phyloP scores from a whole-genome alignment of 1,140 invertebrate species.

The Proales similis region DNA sequence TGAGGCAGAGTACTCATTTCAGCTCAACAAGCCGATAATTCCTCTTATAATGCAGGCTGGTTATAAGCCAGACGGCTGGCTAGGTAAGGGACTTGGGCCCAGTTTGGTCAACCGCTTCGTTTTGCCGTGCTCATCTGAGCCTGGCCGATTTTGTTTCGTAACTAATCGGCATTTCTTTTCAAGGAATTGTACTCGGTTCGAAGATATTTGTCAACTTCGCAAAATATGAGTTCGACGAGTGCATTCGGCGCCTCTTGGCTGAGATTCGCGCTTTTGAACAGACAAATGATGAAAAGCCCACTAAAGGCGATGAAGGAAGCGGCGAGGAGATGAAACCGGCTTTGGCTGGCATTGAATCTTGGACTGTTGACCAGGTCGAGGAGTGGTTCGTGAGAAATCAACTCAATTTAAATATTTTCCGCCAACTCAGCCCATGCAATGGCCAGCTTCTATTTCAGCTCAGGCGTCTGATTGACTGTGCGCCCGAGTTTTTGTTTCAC shows the following conservation, averaged over 20 bases:
- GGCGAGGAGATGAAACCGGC: too few relatives aligned
- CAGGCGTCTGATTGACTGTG: background rate
- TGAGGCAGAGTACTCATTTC: slow-evolving; percentile 49
- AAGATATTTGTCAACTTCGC: slow-evolving; percentile 35
- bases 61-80: slow-evolving; percentile 47
- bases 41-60: slow-evolving; percentile 44
- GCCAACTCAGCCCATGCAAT: background rate
- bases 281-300: too few relatives aligned
- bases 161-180: too few relatives aligned
- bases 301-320: too few relatives aligned
- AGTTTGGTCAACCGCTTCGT: too few relatives aligned
- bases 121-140: too few relatives aligned
- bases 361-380: background rate
- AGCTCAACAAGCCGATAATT: slow-evolving; percentile 44
- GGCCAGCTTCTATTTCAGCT: slow-evolving; percentile 19
- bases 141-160: too few relatives aligned
- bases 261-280: too few relatives aligned
- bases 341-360: background rate
- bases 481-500: slow-evolving; percentile 29
- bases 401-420: background rate
- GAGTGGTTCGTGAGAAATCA: slow-evolving; percentile 4
- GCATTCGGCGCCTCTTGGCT: background rate
- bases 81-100: too few relatives aligned
- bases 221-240: slow-evolving; percentile 17
- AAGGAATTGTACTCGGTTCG: slow-evolving; percentile 18